phyloP scores from a whole-genome alignment of 2,113 vertebrate genomes.

The Coptodon bakossiorum region DNA sequence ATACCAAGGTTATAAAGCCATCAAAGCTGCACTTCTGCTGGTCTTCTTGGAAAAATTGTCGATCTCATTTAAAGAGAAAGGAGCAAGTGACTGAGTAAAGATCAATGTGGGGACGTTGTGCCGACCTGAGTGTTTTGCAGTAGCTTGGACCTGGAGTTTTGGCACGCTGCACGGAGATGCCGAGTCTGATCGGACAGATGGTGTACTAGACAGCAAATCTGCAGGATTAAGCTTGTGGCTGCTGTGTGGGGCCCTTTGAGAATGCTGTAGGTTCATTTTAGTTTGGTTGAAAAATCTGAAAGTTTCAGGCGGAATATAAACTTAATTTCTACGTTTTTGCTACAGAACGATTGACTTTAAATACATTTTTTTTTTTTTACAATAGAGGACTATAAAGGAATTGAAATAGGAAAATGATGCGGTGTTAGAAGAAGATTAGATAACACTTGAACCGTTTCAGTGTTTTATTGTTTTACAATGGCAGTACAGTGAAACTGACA shows the following conservation, averaged over 20 bases:
- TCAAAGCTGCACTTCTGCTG: background rate
- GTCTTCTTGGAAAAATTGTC: background rate
- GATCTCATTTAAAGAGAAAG: background rate
- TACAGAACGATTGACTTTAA: background rate
- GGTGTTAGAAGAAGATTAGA: background rate
- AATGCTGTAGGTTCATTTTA: background rate
- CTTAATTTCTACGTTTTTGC: fast-evolving
- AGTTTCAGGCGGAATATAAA: background rate
- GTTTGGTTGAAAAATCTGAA: background rate
- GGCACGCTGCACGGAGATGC: background rate
- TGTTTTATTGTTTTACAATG: slow-evolving; percentile 62
- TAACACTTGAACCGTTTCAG: slow-evolving; percentile 1
- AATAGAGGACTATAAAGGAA: background rate
- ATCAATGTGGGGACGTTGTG: background rate
- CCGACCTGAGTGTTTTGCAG: background rate
- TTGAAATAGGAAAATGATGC: background rate
- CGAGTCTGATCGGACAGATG: slow-evolving; percentile 31
- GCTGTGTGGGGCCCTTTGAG: background rate
- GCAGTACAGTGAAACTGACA: slow-evolving; percentile 57
- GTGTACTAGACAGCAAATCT: background rate
- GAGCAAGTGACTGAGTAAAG: background rate
- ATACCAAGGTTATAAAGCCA: background rate
- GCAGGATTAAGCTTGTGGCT: slow-evolving; percentile 11
- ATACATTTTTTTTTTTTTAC: background rate
- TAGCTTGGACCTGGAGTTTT: background rate